Evolutionary conservation across 2,888 invertebrate genomes (phyloP).

Genomic region (Chirona hameri): DNA sequence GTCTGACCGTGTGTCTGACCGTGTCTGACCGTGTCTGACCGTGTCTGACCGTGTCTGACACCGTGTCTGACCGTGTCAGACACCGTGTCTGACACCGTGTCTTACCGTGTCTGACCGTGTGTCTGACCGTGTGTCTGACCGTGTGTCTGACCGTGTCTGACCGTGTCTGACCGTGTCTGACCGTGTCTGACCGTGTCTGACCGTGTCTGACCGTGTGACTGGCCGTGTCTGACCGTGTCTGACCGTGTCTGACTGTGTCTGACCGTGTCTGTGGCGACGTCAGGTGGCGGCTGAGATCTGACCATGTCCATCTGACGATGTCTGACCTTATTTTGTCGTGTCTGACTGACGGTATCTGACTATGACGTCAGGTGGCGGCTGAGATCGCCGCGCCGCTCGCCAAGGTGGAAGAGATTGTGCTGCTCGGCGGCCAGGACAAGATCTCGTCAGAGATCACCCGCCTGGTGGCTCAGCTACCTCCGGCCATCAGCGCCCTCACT

Average conservation of each 20-base stretch:
- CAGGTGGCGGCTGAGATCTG: too few relatives aligned
- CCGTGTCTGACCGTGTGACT: too few relatives aligned
- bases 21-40: too few relatives aligned
- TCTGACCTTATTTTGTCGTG: too few relatives aligned
- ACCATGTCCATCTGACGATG: too few relatives aligned
- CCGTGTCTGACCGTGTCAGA: too few relatives aligned
- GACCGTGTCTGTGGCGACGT: too few relatives aligned
- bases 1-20: not conserved
- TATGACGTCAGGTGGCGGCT: constrained; percentile 74
- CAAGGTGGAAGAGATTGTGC: constrained; percentile 91
- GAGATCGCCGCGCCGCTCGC: constrained; percentile 91
- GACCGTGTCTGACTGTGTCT: too few relatives aligned
- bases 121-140: not conserved
- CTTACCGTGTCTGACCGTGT: not conserved
- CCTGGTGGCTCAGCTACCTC: constrained; percentile 86
- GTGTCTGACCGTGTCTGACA: too few relatives aligned
- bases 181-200: too few relatives aligned
- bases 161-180: too few relatives aligned
- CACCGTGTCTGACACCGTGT: not conserved
- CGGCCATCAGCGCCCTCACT: constrained; percentile 87
- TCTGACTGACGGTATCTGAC: not conserved
- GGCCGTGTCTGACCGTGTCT: too few relatives aligned
- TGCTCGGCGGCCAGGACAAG: constrained; percentile 79
- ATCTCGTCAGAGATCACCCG: constrained; percentile 76
- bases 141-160: not conserved